A percentile compares a stretch with the other conserved stretches of the same genome.
Conservation (phyloP, 1,140 invertebrate genomes). For the Thaumatotibia leucotreta region DNA sequence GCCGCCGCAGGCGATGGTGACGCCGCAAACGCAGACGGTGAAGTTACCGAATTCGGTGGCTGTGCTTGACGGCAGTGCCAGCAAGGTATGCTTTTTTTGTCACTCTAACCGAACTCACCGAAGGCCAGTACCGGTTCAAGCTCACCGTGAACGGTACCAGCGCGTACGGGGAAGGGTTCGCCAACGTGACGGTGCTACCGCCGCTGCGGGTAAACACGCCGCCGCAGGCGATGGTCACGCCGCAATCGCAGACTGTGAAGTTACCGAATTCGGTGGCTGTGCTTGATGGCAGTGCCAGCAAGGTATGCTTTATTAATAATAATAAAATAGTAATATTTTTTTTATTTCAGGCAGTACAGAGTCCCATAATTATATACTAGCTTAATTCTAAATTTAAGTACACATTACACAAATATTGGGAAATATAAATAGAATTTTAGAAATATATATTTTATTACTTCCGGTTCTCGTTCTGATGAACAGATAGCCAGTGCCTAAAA, state of each 20-base stretch:
- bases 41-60: conserved; percentile 93
- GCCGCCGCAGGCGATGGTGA: conserved; percentile 90
- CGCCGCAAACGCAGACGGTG: conserved; percentile 88
- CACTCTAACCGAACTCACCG: conserved; percentile 52
- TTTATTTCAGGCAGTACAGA: too few species aligned
- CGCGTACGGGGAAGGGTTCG: conserved; percentile 89
- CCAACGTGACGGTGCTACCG: conserved; percentile 94
- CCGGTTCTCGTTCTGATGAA: too few species aligned
- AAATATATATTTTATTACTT: too few species aligned
- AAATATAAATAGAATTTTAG: too few species aligned
- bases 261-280: conserved; percentile 93
- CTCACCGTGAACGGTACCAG: conserved; percentile 86
- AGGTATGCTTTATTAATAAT: too few species aligned
- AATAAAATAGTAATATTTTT: too few species aligned
- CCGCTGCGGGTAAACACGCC: conserved; percentile 91
- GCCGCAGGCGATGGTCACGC: conserved; percentile 91
- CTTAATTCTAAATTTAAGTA: too few species aligned
- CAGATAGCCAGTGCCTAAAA: too few species aligned
- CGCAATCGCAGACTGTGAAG: conserved; percentile 89
- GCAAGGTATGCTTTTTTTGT: conserved; percentile 55
- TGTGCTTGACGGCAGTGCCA: conserved; percentile 88
- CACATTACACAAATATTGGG: too few species aligned
- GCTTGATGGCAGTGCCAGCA: conserved; percentile 86
- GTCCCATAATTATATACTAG: too few species aligned
- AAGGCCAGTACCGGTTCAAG: conserved; percentile 81